These are phyloP conservation scores for Halesus radiatus DNA, from an alignment of 1,140 invertebrate species.

Conservation along the genomic window DNA sequence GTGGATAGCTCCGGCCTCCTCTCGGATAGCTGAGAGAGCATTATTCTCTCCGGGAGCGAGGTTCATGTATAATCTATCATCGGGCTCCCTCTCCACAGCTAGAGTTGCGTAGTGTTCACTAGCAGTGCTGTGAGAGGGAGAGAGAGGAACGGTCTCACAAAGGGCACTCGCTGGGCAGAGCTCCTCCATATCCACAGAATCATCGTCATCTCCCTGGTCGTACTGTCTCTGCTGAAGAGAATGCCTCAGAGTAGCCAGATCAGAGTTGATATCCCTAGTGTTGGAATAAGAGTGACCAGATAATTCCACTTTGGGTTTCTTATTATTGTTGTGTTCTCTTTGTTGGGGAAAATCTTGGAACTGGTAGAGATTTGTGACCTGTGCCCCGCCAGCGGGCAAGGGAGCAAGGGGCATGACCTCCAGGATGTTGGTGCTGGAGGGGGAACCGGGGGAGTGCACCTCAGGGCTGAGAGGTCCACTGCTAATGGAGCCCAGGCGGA, in stretches of 20 bases:
- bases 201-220: slow-evolving; percentile 65
- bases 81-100: slow-evolving; percentile 65
- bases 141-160: slow-evolving; percentile 59
- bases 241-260: slow-evolving; percentile 64
- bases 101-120: slow-evolving; percentile 71
- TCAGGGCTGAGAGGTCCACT: slow-evolving; percentile 59
- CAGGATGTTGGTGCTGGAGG: slow-evolving; percentile 69
- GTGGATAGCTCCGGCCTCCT: slow-evolving; percentile 36
- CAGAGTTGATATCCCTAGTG: slow-evolving; percentile 63
- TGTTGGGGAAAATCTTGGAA: slow-evolving; percentile 64
- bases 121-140: slow-evolving; percentile 64
- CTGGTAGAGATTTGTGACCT: slow-evolving; percentile 69
- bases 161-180: neutral
- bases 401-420: slow-evolving; percentile 69
- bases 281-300: slow-evolving; percentile 59
- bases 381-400: slow-evolving; percentile 60
- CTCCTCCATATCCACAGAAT: slow-evolving; percentile 23
- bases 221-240: slow-evolving; percentile 66
- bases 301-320: slow-evolving; percentile 56
- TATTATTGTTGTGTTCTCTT: slow-evolving; percentile 69
- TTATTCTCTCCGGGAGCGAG: slow-evolving; percentile 66
- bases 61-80: slow-evolving; percentile 77
- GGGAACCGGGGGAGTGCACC: slow-evolving; percentile 68
- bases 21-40: slow-evolving; percentile 33
- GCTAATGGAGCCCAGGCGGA: slow-evolving; percentile 58